Base-by-base conservation (phyloP, 2,113 vertebrate species). In the Hucho hucho region DNA sequence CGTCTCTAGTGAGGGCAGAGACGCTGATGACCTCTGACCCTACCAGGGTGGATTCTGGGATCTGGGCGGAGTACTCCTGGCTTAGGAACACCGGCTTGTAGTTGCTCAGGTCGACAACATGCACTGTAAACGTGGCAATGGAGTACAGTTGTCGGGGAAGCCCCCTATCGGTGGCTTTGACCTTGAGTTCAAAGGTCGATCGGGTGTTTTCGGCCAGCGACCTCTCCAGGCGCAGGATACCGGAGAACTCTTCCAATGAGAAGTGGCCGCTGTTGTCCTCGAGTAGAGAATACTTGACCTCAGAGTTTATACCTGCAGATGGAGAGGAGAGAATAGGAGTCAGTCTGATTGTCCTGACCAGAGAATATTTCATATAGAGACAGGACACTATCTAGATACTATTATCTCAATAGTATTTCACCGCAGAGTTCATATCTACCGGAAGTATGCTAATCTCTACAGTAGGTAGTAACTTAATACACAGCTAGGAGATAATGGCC, bases 161-260 rank as follows among this genome's bases (percentile, higher is more conserved):
- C 22, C 97, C 98, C 12, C 93, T 92, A 78, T 99, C 98, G 0
- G 94, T 94, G 73, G 96, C 98, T 18, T 95, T 95, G 9, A 97
- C 95, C 0, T 94, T 96, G 80, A 99, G 89, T 87, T 97, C 94
- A 72, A 98, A 94, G 0, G 81, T 77, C 0, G 93, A 84, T 26
- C 93, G 92, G 1, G 93, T 87, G 0, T 91, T 90, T 0, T 93
- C 88, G 63, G 88, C 91, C 75, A 98, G 85, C 4, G 95, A 91
- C 75, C 94, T 95, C 84, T 98, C 97, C 85, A 99, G 86, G 0
- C 95, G 94, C 70, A 97, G 92, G 70, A 99, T 92, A 1, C 98
- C 98, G 0, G 98, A 97, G 77, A 91, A 92, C 80, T 97, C 95
- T 2, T 99, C 97, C 32, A 99, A 89, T 9, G 96, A 97, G 81